Base-by-base conservation (phyloP, 64 coral and sea anemone species). In the Montipora capricornis region DNA sequence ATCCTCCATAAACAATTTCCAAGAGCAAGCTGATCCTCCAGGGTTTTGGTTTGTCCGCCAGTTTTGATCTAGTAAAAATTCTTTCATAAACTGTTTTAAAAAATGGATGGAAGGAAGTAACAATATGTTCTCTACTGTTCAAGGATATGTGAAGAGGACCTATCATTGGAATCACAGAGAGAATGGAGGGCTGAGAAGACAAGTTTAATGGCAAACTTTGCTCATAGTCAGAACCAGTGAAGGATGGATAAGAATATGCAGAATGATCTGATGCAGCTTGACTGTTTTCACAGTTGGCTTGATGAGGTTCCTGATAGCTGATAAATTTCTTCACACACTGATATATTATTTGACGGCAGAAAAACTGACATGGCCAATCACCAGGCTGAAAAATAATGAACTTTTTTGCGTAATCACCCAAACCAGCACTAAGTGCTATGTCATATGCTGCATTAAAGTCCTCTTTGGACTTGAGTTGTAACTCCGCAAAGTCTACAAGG, bases 371-470 rank as follows among this genome's bases (percentile, higher is more conserved):
- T 79, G 91, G 91, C 82, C 91, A 88, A 58, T 93, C 92, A 71
- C 92, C 92, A 71, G 92, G 83, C 67, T 93, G 83, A 68, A 87
- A 15, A n/a, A 80, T 44, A 78, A 93, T 76, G 79, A 88, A 93
- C 55, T 85, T 93, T 77, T 68, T 20, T 22, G 74, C 17, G 66
- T 92, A 92, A 45, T 81, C 79, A 46, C 46, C 67, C 69, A 92
- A 58, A 26, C 44, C 49, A 87, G 74, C 88, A 29, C 58, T 47
- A 9, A 87, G 49, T 62, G 53, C 60, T 47, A 80, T 77, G 73
- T 88, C 83, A 87, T 50, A 93, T 44, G 92, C 92, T 50, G 76
- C 59, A 71, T 29, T 62, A 93, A 93, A 88, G 70, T 87, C 61
- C 60, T 81, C 73, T 79, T 87, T 93, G 44, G 73, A 74, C 79